Evolutionary conservation across 2,888 invertebrate species (phyloP), one percentile per base, ranked within the genome.

Genomic region (Melieria omissa): DNA sequence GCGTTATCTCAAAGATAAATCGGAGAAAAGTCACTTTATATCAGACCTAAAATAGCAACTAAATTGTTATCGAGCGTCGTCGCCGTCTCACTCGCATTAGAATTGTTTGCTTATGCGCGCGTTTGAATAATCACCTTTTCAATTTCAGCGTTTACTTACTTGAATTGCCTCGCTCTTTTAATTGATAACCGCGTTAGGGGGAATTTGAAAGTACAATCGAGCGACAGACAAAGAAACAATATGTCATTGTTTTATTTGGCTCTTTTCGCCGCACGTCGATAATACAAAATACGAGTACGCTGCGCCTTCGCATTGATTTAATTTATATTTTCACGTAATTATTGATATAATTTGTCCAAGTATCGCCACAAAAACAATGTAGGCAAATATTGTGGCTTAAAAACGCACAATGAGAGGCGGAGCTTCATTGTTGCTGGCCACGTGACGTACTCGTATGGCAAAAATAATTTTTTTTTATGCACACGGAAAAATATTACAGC

Each of bases 91-190:
- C 57, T 69, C 63, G 52, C 72, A 74, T 69, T 54, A 76, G 70
- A 80, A 82, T 77, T 82, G 79, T 83, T 84, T 83, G 77, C 78
- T 78, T 76, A 74, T 81, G 82, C 80, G 82, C 75, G 70, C 72
- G 77, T 77, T 79, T 83, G 82, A 82, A 83, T 77, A 79, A 82
- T 83, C 78, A 80, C 78, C 76, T 68, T 55, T 63, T 70, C 61
- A n/a, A 54, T 45, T 44, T 41, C 54, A 61, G 14, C 41, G 42
- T 61, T 52, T n/a, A 49, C 49, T 57, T 55, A 7, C 9, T n/a
- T 46, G 29, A 29, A 29, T 29, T 29, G 29, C 29, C 29, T 29
- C 29, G 29, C 29, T 29, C 29, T 46, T 46, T 62, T 14, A 46
- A 47, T 49, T 47, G 46, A 63, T 63, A 63, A 16, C 9, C n/a